Evolutionary conservation across 2,888 invertebrate species (phyloP).

Genomic region (Eurytoma californica): DNA sequence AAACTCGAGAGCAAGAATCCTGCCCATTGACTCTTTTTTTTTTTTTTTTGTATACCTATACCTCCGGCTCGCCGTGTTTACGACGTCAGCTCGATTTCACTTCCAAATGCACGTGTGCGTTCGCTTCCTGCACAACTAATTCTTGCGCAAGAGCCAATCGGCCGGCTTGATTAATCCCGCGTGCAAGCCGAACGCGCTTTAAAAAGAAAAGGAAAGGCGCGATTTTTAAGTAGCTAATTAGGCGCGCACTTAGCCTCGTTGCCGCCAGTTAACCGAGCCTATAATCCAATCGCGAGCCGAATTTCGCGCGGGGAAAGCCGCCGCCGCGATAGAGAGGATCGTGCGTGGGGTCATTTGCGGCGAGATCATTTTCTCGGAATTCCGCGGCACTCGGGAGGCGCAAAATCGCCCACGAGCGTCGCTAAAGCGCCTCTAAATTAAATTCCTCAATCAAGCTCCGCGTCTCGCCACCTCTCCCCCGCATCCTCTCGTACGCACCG

Average conservation of each 20-base stretch:
- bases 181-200: neutral
- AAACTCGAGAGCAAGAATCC: too few species aligned
- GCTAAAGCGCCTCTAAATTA: constrained; percentile 43
- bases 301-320: constrained; percentile 8
- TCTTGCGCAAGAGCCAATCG: neutral
- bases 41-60: too few species aligned
- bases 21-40: too few species aligned
- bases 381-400: constrained; percentile 23
- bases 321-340: neutral
- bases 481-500: neutral
- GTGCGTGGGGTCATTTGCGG: constrained; percentile 25
- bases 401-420: constrained; percentile 47
- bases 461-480: neutral
- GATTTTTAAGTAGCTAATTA: constrained; percentile 37
- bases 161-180: constrained; percentile 12
- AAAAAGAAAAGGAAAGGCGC: constrained; percentile 1
- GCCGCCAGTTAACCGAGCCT: constrained; percentile 17
- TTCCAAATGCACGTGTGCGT: too few species aligned
- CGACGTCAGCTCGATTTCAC: too few species aligned
- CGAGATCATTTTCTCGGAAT: constrained; percentile 50
- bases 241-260: constrained; percentile 45
- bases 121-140: too few species aligned
- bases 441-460: constrained; percentile 51
- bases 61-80: too few species aligned
- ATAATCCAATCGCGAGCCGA: constrained; percentile 34